Evolutionary conservation across 2,888 invertebrate genomes (phyloP).

Genomic region (Lochmaea capreae): DNA sequence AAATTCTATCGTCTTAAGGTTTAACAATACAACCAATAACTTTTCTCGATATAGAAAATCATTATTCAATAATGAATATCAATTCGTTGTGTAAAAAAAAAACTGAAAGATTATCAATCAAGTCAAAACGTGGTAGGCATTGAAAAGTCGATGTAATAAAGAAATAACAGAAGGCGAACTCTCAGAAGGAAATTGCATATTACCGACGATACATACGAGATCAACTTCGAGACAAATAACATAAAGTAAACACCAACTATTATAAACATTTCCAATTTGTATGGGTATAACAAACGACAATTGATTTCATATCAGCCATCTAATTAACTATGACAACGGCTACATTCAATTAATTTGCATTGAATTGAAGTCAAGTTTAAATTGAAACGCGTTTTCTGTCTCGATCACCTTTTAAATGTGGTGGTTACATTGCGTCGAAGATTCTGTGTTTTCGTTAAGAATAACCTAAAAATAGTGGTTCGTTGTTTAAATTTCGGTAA

Average conservation of each 20-base stretch:
- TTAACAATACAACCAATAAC: conserved; percentile 8
- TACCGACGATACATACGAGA: conserved; percentile 27
- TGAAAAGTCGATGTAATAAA: conserved; percentile 31
- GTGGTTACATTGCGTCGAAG: not conserved
- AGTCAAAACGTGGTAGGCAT: conserved; percentile 6
- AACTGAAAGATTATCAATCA: conserved; percentile 19
- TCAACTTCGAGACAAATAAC: conserved; percentile 41
- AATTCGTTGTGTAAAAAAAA: not conserved
- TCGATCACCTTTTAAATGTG: conserved; percentile 4
- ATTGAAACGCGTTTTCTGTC: conserved; percentile 18
- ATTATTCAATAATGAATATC: conserved; percentile 6
- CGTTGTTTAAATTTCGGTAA: no score
- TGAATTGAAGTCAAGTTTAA: conserved; percentile 53
- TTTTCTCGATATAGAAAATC: conserved; percentile 12
- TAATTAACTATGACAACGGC: conserved; percentile 59
- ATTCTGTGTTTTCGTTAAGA: not conserved
- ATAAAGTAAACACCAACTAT: conserved; percentile 42
- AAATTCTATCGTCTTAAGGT: not conserved
- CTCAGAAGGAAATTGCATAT: conserved; percentile 37
- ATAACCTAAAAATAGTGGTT: no score
- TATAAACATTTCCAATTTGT: conserved; percentile 55
- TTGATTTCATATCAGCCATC: conserved; percentile 60
- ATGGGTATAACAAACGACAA: conserved; percentile 58
- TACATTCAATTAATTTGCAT: conserved; percentile 63
- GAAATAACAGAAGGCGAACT: conserved; percentile 34